These are phyloP conservation scores for Oncorhynchus masou DNA, from an alignment of 2,113 vertebrate genomes.

Conservation along the genomic window DNA sequence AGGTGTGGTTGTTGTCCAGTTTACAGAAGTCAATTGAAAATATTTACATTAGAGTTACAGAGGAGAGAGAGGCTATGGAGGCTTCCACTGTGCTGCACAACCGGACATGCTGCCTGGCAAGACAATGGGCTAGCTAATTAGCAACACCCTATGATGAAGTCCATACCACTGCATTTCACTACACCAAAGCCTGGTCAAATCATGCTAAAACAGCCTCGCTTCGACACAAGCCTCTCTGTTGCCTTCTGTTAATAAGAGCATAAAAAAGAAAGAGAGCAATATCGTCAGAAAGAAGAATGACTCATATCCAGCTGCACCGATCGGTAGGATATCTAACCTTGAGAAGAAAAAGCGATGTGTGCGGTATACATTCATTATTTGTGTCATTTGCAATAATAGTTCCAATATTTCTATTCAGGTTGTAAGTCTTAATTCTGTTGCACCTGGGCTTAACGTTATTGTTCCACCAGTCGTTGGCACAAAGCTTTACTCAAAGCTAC, in stretches of 20 bases:
- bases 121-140: constrained; percentile 54
- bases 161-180: constrained; percentile 51
- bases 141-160: constrained; percentile 57
- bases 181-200: constrained; percentile 47
- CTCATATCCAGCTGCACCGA: background rate
- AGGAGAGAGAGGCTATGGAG: constrained; percentile 27
- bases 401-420: background rate
- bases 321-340: background rate
- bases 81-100: constrained; percentile 30
- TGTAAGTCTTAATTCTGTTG: constrained; percentile 16
- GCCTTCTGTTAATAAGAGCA: background rate
- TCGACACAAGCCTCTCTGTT: background rate
- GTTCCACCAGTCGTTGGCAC: constrained; percentile 52
- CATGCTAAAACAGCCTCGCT: constrained; percentile 3
- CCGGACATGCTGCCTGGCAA: constrained; percentile 51
- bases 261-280: background rate
- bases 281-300: background rate
- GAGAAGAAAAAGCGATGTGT: background rate
- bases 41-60: constrained; percentile 69
- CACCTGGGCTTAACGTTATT: constrained; percentile 47
- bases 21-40: constrained; percentile 63
- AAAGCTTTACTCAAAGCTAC: constrained; percentile 40
- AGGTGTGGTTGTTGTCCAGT: constrained; percentile 62
- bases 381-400: constrained; percentile 15
- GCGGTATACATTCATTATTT: no score